These are phyloP conservation scores for Ellobium chinense DNA, from an alignment of 2,888 invertebrate species.

Conservation along the genomic window DNA sequence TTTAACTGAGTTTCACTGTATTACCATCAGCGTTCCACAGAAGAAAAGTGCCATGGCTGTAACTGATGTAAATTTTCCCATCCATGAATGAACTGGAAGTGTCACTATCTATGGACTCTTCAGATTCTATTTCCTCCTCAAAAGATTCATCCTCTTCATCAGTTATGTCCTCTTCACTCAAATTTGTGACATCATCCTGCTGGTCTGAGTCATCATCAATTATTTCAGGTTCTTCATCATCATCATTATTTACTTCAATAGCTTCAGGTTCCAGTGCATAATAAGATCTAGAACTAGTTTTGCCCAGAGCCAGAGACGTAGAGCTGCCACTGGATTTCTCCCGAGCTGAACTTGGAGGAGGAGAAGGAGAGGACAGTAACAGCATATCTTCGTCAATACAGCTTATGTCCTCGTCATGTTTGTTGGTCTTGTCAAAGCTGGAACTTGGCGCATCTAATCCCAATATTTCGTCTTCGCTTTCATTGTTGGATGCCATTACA, in stretches of 20 bases:
- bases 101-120: slow-evolving; percentile 1
- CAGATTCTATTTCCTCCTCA: not conserved
- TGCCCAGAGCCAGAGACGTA: not conserved
- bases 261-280: not conserved
- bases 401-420: slow-evolving; percentile 19
- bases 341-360: not conserved
- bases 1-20: too few relatives aligned
- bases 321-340: not conserved
- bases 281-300: too few relatives aligned
- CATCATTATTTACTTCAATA: slow-evolving; percentile 3
- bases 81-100: slow-evolving; percentile 25
- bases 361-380: slow-evolving; percentile 13
- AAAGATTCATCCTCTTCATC: not conserved
- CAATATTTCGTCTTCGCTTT: slow-evolving; percentile 33
- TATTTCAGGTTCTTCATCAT: slow-evolving; percentile 27
- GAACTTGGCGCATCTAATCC: not conserved
- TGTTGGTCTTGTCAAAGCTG: not conserved
- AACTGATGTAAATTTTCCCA: slow-evolving; percentile 52
- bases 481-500: not conserved
- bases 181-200: slow-evolving; percentile 4
- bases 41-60: slow-evolving; percentile 55
- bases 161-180: not conserved
- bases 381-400: slow-evolving; percentile 33
- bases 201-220: not conserved
- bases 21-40: slow-evolving; percentile 66